Evolutionary conservation across 2,797 vertebrate genomes (phyloP).

Genomic region (Smutsia gigantea): DNA sequence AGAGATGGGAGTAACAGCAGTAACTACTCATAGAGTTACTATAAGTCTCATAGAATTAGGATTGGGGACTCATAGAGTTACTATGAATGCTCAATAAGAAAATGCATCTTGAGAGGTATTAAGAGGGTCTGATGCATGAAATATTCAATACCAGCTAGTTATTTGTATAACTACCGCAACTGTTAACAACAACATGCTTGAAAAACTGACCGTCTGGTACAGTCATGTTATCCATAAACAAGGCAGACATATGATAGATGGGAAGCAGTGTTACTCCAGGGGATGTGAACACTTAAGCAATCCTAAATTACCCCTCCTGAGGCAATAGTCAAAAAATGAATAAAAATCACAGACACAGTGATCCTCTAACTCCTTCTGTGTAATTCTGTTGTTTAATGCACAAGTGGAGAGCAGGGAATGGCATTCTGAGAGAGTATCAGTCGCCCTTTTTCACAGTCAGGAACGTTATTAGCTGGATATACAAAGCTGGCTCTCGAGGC

Average conservation of each 20-base stretch:
- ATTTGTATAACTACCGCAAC: background rate
- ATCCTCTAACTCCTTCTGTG: background rate
- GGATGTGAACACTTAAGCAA: background rate
- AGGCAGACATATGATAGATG: background rate
- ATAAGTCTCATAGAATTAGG: no score
- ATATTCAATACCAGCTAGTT: background rate
- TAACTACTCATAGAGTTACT: background rate
- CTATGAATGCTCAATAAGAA: background rate
- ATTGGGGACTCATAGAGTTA: background rate
- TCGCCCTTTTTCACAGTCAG: background rate
- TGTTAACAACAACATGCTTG: background rate
- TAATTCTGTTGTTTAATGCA: background rate
- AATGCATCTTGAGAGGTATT: background rate
- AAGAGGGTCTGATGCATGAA: background rate
- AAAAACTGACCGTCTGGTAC: background rate
- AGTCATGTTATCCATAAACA: background rate
- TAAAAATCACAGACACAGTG: background rate
- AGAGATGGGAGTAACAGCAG: background rate
- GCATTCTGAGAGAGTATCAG: conserved; percentile 5
- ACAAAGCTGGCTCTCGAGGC: background rate
- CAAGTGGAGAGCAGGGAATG: background rate
- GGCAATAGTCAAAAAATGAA: background rate
- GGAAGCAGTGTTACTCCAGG: background rate
- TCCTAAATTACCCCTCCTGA: background rate
- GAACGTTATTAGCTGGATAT: background rate